Evolutionary conservation across 2,113 vertebrate genomes (phyloP).

Genomic region (Arvicanthis niloticus): DNA sequence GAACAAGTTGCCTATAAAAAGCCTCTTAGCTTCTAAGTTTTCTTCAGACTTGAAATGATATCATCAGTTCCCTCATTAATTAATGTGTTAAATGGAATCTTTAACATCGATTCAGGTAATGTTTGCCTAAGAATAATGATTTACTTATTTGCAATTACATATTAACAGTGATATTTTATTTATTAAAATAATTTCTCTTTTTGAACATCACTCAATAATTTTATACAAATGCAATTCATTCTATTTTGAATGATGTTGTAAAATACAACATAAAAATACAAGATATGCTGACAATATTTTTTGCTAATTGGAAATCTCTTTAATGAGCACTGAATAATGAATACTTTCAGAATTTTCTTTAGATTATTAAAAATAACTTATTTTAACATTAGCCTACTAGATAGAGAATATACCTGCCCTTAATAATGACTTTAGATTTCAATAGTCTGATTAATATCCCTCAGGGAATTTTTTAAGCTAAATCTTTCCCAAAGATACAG

Average conservation of each 20-base stretch:
- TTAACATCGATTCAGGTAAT: neutral
- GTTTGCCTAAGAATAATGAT: neutral
- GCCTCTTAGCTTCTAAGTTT: neutral
- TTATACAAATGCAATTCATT: neutral
- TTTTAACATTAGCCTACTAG: slow-evolving; percentile 18
- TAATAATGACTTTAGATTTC: slow-evolving; percentile 44
- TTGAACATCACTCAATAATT: slow-evolving; percentile 5
- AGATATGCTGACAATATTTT: neutral
- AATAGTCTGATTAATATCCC: neutral
- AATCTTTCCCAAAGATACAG: slow-evolving; percentile 65
- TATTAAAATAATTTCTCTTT: slow-evolving; percentile 39
- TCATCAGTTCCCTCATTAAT: neutral
- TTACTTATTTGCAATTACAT: neutral
- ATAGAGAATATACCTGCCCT: neutral
- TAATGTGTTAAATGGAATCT: neutral
- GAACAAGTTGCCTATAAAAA: slow-evolving; percentile 36
- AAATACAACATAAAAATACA: neutral
- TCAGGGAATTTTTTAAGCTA: slow-evolving; percentile 48
- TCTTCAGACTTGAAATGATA: neutral
- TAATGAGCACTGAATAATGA: neutral
- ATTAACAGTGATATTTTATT: neutral
- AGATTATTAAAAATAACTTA: neutral
- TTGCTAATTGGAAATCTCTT: slow-evolving; percentile 13
- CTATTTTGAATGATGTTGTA: neutral
- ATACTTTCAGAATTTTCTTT: neutral